phyloP scores from a whole-genome alignment of 2,113 vertebrate species.

The Ctenomys sociabilis region DNA sequence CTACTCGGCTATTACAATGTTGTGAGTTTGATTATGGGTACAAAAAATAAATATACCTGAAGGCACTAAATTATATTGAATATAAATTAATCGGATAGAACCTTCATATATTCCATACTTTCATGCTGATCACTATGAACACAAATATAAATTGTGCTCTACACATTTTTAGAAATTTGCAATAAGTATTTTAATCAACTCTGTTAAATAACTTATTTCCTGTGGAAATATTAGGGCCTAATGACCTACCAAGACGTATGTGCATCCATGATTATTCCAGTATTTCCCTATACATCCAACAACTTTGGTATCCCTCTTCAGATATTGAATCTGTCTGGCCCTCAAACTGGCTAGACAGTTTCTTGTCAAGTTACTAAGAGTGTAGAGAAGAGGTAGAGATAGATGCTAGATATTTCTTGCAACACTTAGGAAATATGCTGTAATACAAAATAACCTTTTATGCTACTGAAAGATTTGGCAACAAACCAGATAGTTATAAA shows the following conservation, averaged over 20 bases:
- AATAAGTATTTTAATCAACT: neutral
- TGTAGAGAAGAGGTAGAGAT: neutral
- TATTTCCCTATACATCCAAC: neutral
- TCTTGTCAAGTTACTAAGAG: neutral
- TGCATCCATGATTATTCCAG: neutral
- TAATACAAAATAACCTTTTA: neutral
- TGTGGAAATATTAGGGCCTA: neutral
- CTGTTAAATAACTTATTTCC: neutral
- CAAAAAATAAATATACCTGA: neutral
- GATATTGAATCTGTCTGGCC: neutral
- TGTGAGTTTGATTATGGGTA: too few relatives aligned
- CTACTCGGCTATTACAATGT: too few relatives aligned
- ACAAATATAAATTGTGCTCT: neutral
- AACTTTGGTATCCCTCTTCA: neutral
- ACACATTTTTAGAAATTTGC: slow-evolving; percentile 3
- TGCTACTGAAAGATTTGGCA: neutral
- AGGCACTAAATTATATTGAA: neutral
- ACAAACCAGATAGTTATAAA: slow-evolving; percentile 5
- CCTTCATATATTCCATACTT: neutral
- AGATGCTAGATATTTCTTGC: neutral
- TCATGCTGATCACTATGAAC: neutral
- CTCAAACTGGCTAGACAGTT: neutral
- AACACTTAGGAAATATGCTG: neutral
- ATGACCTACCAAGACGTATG: neutral
- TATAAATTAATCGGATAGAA: slow-evolving; percentile 52